Evolutionary conservation across 2,888 invertebrate species (phyloP).

Genomic region (Apamea epomidion): DNA sequence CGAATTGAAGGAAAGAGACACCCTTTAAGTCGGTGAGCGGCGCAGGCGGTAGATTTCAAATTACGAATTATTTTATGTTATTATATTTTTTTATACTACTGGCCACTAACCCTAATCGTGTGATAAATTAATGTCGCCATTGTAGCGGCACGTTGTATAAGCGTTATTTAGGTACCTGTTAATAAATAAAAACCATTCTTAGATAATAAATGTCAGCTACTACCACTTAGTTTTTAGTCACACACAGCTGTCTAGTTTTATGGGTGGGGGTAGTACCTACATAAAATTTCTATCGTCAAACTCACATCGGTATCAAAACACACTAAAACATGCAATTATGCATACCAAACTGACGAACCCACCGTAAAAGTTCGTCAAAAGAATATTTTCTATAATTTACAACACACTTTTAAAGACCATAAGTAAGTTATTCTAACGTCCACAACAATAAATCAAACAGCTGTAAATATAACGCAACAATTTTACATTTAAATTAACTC

Average conservation of each 20-base stretch:
- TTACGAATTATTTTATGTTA: too few relatives aligned
- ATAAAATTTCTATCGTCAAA: background rate
- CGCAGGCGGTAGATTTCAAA: too few relatives aligned
- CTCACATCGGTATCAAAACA: background rate
- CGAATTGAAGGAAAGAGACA: too few relatives aligned
- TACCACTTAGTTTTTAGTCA: background rate
- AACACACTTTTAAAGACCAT: constrained; percentile 1
- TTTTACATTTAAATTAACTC: constrained; percentile 55
- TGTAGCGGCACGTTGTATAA: too few relatives aligned
- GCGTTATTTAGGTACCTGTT: background rate
- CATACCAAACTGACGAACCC: constrained; percentile 7
- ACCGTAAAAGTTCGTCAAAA: constrained; percentile 24
- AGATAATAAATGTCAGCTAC: background rate
- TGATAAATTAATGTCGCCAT: too few relatives aligned
- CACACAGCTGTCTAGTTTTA: background rate
- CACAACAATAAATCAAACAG: constrained; percentile 30
- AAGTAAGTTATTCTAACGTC: constrained; percentile 19
- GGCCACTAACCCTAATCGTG: too few relatives aligned
- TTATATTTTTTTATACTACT: too few relatives aligned
- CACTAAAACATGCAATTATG: constrained; percentile 23
- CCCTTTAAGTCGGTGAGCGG: too few relatives aligned
- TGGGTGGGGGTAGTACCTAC: background rate
- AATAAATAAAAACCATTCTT: background rate
- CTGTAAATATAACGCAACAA: constrained; percentile 43
- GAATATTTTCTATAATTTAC: constrained; percentile 29